These are phyloP conservation scores for Patiria miniata DNA, from an alignment of 35 echinoderm and acorn worm species.

Conservation along the genomic window DNA sequence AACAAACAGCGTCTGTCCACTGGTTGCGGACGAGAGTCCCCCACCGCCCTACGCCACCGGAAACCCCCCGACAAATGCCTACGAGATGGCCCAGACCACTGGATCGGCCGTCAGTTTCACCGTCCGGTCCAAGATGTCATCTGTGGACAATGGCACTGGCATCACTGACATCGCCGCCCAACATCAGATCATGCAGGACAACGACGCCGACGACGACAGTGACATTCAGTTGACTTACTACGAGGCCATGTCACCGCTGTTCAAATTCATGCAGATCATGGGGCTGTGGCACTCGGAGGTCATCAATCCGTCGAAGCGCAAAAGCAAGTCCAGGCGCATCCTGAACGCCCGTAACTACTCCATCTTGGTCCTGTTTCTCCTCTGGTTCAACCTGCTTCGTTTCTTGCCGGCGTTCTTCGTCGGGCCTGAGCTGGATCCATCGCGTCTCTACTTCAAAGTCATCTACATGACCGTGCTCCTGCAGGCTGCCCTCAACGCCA, in stretches of 20 bases:
- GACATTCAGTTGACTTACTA: constrained; percentile 77
- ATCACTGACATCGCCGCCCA: no score
- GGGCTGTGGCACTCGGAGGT: constrained; percentile 68
- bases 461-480: constrained; percentile 63
- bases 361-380: constrained; percentile 46
- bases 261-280: constrained; percentile 69
- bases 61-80: not conserved
- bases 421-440: constrained; percentile 43
- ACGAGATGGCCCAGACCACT: not conserved
- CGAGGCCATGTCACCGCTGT: constrained; percentile 42
- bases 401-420: constrained; percentile 69
- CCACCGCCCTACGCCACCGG: not conserved
- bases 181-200: not conserved
- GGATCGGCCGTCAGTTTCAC: not conserved
- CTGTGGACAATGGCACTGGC: not conserved
- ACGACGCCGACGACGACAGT: not conserved
- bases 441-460: constrained; percentile 66
- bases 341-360: constrained; percentile 68
- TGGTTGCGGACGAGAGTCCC: not conserved
- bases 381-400: constrained; percentile 78
- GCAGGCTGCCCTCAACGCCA: constrained; percentile 76
- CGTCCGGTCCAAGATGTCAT: not conserved
- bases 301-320: constrained; percentile 45
- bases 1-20: not conserved
- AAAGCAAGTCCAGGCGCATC: constrained; percentile 40